These are phyloP conservation scores for Aporophyla lueneburgensis DNA, from an alignment of 2,888 invertebrate genomes.

Conservation along the genomic window DNA sequence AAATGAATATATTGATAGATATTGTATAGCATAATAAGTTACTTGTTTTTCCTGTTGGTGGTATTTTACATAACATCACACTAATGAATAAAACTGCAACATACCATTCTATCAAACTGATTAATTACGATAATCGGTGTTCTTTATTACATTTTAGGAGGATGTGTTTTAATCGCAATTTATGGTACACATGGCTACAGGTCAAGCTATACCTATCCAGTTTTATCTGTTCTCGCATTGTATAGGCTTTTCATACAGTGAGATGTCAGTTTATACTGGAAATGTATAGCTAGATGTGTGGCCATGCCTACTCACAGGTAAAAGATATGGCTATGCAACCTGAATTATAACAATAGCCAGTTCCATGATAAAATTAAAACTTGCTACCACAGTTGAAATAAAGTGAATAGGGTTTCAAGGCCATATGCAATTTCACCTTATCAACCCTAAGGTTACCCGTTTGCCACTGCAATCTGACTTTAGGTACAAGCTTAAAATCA, in stretches of 20 bases:
- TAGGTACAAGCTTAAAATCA: neutral
- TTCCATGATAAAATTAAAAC: neutral
- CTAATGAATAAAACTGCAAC: neutral
- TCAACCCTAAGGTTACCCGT: neutral
- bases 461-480: neutral
- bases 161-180: neutral
- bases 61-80: neutral
- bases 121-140: neutral
- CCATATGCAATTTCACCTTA: neutral
- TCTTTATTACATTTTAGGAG: neutral
- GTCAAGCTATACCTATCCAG: no score
- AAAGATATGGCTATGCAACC: neutral
- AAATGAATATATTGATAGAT: slow-evolving; percentile 2
- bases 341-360: neutral
- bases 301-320: neutral
- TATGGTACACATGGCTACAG: no score
- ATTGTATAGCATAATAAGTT: neutral
- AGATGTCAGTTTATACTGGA: no score
- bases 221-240: no score
- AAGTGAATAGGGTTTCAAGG: neutral
- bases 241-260: no score
- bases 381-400: neutral
- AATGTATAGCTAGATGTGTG: no score
- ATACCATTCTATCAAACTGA: neutral
- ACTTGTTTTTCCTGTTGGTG: neutral